phyloP scores from a whole-genome alignment of 1,140 invertebrate species.

The Heliconius hewitsoni region DNA sequence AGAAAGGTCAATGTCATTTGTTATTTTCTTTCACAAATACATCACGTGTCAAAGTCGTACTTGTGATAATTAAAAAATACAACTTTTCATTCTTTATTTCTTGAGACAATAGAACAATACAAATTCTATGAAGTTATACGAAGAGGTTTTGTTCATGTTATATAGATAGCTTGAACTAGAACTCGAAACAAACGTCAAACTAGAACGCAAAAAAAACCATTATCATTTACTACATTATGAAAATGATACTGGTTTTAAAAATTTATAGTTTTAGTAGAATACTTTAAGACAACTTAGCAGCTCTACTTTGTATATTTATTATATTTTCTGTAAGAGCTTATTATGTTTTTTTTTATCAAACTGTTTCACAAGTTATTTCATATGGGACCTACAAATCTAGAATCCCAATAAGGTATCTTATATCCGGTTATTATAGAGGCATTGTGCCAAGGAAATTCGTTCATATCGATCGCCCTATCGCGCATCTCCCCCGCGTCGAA shows the following conservation, averaged over 20 bases:
- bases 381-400: slow-evolving; percentile 1
- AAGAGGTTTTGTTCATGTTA: too few relatives aligned
- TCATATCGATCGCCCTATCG: slow-evolving; percentile 63
- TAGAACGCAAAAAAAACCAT: background rate
- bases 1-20: background rate
- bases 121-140: too few relatives aligned
- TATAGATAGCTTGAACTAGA: too few relatives aligned
- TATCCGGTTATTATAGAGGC: slow-evolving; percentile 31
- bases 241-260: background rate
- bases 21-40: background rate
- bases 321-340: background rate
- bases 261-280: background rate
- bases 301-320: background rate
- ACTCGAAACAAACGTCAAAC: too few relatives aligned
- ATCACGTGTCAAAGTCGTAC: background rate
- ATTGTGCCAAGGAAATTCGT: slow-evolving; percentile 39
- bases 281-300: background rate
- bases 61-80: background rate
- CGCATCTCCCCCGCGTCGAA: slow-evolving; percentile 61
- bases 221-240: background rate
- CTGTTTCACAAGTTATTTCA: background rate
- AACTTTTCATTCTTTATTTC: background rate
- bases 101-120: background rate
- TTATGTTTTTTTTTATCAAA: background rate
- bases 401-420: slow-evolving; percentile 23